Evolutionary conservation across 2,113 vertebrate species (phyloP).

Genomic region (Tympanuchus pallidicinctus): DNA sequence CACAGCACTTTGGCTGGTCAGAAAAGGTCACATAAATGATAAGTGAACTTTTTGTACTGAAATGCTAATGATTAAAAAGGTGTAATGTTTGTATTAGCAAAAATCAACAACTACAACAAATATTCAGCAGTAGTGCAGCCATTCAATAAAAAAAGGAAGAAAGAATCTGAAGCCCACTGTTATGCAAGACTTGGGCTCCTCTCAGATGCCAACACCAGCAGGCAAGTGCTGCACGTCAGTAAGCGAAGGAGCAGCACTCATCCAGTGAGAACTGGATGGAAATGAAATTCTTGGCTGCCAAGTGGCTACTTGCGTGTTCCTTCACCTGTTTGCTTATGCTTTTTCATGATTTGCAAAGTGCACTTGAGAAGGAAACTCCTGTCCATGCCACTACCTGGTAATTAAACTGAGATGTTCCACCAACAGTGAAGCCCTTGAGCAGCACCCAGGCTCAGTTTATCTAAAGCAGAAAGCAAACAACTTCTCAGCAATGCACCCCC

Average conservation of each 20-base stretch:
- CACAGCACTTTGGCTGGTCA: neutral
- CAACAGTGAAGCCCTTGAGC: neutral
- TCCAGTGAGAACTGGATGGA: neutral
- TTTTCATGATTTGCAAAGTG: neutral
- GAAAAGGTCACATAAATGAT: neutral
- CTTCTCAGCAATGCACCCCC: neutral
- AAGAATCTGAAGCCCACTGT: neutral
- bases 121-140: neutral
- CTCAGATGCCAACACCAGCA: neutral
- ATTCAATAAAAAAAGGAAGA: neutral
- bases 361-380: neutral
- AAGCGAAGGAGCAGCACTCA: neutral
- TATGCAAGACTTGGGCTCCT: neutral
- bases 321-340: neutral
- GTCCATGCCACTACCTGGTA: rapidly evolving
- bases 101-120: neutral
- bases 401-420: neutral
- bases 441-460: neutral
- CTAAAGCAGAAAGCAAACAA: neutral
- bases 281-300: neutral
- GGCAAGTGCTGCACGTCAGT: neutral
- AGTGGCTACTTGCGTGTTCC: neutral
- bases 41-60: neutral
- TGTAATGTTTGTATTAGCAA: neutral
- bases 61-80: neutral